Evolutionary conservation across 2,113 vertebrate genomes (phyloP).

Genomic region (Oreochromis spilurus): DNA sequence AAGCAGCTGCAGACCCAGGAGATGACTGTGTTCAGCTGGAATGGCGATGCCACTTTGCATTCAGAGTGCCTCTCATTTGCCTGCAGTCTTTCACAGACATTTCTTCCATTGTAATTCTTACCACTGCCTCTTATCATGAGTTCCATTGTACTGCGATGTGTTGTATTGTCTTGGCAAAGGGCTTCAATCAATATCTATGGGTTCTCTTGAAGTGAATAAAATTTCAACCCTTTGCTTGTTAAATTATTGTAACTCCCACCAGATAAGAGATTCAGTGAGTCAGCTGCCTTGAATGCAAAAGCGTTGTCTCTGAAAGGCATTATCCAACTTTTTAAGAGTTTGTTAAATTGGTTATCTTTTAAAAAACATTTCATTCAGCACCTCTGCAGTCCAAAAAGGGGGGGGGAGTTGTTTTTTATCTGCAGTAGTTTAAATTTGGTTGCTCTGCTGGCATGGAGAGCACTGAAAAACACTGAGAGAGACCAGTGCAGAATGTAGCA

Average conservation of each 20-base stretch:
- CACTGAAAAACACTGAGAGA: not conserved
- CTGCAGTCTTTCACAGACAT: not conserved
- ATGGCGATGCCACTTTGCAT: not conserved
- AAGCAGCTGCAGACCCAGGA: not conserved
- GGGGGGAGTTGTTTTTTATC: not conserved
- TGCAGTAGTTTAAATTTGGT: not conserved
- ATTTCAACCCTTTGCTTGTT: not conserved
- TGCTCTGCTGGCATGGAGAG: not conserved
- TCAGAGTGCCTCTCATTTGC: conserved; percentile 5
- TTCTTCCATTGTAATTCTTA: not conserved
- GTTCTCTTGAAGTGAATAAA: not conserved
- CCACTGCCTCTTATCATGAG: not conserved
- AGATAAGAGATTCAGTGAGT: not conserved
- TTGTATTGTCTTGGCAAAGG: not conserved
- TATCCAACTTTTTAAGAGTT: not conserved
- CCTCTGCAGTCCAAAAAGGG: not conserved
- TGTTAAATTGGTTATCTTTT: not conserved
- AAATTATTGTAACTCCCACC: not conserved
- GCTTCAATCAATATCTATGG: not conserved
- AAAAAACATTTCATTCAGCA: not conserved
- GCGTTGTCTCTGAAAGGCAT: not conserved
- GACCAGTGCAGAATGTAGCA: not conserved
- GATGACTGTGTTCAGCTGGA: not conserved
- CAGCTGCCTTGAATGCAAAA: not conserved
- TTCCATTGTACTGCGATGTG: not conserved